Conservation (phyloP, 2,113 vertebrate species). For the Butastur rufipennis region DNA sequence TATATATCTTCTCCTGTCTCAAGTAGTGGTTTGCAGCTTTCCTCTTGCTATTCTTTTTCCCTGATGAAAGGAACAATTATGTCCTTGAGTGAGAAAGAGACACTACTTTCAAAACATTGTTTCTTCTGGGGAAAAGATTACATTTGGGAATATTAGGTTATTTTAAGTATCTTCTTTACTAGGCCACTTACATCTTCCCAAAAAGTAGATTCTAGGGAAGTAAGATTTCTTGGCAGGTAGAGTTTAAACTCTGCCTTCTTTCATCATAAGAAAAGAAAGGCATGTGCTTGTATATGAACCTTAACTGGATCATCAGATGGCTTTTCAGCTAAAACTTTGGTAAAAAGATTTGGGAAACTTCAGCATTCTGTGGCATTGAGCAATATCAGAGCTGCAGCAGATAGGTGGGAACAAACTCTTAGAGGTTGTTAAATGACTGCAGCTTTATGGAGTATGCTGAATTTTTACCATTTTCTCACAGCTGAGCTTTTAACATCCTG, state of each 20-base stretch:
- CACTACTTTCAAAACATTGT: background rate
- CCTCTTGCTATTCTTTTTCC: background rate
- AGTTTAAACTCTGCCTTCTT: background rate
- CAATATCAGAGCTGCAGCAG: background rate
- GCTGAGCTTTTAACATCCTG: background rate
- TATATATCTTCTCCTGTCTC: background rate
- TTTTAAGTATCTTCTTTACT: background rate
- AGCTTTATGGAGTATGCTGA: background rate
- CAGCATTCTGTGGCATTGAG: background rate
- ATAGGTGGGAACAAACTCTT: background rate
- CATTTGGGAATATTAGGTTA: background rate
- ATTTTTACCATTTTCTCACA: background rate
- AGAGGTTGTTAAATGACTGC: background rate
- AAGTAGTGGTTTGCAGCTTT: background rate
- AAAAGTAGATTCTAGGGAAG: background rate
- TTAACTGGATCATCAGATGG: background rate
- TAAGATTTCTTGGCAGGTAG: background rate
- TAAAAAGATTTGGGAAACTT: background rate
- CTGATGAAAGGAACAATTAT: background rate
- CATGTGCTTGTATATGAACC: background rate
- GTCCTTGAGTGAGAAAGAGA: background rate
- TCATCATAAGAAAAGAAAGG: background rate
- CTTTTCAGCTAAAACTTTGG: background rate
- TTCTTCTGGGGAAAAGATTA: background rate
- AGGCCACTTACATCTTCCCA: background rate